Base-by-base conservation (phyloP, 2,888 invertebrate species). In the Cyrtodaria siliqua region DNA sequence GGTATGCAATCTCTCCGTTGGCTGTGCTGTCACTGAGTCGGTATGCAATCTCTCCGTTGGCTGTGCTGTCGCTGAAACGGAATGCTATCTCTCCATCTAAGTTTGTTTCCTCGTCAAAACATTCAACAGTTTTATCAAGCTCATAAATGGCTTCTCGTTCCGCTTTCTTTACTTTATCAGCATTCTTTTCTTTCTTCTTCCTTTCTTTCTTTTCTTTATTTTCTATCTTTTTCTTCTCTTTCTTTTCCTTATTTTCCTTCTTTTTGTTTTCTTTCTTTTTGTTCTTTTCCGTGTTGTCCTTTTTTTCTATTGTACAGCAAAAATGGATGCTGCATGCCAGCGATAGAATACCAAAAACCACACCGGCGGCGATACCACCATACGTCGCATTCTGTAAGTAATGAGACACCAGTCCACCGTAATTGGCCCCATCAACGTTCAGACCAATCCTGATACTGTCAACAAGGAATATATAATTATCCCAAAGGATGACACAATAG, bases 401-500 rank as follows among this genome's bases (percentile, higher is more conserved):
- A 8, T 69, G 24, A 8, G 72, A 71, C 9, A 69, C 49, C 18
- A 85, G 55, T 1, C 72, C 74, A 12, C 74, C 64, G 53, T 80
- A 87, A 56, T 84, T 77, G 0, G 85, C 78, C 1, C 85, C 86
- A 9, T 85, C 68, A 2, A 83, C 69, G 59, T 86, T 86, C 3
- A 88, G 56, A 4, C 86, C 85, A 20, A 79, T 68, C 2, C 68
- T 55, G 8, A 85, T 59, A 2, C 73, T 49, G 23, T 74, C 53
- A 2, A 74, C 63, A 4, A 76, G 50, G 50, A 63, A 80, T 18
- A 72, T 72, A 9, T 63, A 67, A 53, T 76, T 73, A 49, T 74
- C 80, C 80, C 80, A 80, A n/a, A 76, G 70, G 24, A 80, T 76
- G 16, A 80, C 64, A 56, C 80, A 80, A 26, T 64, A 60, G 42